A percentile compares a stretch with the other conserved stretches of the same genome.
Evolutionary conservation across 2,113 vertebrate species (phyloP).

Genomic region (Limnothrissa miodon): DNA sequence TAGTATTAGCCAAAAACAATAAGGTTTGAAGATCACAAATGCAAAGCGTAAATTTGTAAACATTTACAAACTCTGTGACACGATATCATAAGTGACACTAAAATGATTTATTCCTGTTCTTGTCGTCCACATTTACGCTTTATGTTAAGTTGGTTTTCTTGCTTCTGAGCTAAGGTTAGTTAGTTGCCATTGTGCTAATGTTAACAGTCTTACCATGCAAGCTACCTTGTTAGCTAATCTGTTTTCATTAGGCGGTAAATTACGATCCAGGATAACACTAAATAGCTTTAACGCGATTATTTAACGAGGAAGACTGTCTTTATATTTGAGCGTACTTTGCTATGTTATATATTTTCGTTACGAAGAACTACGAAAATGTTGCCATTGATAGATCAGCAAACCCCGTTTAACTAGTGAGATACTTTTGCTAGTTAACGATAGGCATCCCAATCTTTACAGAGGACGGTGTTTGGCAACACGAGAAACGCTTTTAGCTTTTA

Average conservation of each 20-base stretch:
- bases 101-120: not conserved
- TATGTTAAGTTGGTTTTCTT: not conserved
- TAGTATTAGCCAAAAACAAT: not conserved
- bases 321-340: not conserved
- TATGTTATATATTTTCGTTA: not conserved
- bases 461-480: not conserved
- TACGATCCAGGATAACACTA: constrained; percentile 57
- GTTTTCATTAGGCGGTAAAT: constrained; percentile 24
- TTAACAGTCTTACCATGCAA: not conserved
- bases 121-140: not conserved
- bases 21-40: not conserved
- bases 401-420: not conserved
- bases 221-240: constrained; percentile 10
- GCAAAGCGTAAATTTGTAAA: not conserved
- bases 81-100: not conserved
- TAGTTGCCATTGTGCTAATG: not conserved
- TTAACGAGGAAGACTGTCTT: not conserved
- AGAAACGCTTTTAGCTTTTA: not conserved
- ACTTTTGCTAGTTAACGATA: not conserved
- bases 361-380: not conserved
- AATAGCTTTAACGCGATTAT: constrained; percentile 56
- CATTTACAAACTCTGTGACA: not conserved
- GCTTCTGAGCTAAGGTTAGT: constrained; percentile 42
- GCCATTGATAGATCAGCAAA: not conserved
- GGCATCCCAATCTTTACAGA: not conserved